A percentile compares a stretch with the other conserved stretches of the same genome.
phyloP scores from a whole-genome alignment of 1,140 invertebrate species.

The Drosophila sturtevanti region DNA sequence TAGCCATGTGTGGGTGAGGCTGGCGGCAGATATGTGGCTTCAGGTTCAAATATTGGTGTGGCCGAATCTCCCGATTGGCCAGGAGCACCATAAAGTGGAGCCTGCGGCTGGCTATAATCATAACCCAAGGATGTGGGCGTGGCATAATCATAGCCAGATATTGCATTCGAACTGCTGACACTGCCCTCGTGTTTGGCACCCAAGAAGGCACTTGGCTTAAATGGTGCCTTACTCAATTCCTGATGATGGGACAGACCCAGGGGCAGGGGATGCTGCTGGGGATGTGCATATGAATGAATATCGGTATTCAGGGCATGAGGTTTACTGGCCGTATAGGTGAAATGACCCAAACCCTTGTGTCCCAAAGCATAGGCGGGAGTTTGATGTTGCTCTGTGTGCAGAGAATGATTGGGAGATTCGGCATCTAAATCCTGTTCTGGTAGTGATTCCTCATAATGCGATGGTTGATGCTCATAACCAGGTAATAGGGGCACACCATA shows the following conservation, averaged over 20 bases:
- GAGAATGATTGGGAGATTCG: not conserved
- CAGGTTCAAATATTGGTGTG: conserved; percentile 69
- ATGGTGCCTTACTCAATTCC: conserved; percentile 61
- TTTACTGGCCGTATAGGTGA: conserved; percentile 68
- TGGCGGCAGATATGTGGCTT: conserved; percentile 63
- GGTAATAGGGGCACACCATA: conserved; percentile 59
- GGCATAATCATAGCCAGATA: conserved; percentile 61
- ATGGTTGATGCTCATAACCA: conserved; percentile 57
- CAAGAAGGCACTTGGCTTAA: conserved; percentile 75
- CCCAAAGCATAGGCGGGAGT: conserved; percentile 66
- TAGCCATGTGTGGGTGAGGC: conserved; percentile 59
- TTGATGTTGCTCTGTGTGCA: conserved; percentile 34
- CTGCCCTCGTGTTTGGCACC: conserved; percentile 63
- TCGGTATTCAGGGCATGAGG: conserved; percentile 68
- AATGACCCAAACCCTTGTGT: conserved; percentile 77
- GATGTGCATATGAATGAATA: conserved; percentile 10
- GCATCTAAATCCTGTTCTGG: conserved; percentile 21
- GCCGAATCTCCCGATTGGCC: conserved; percentile 66
- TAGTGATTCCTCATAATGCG: conserved; percentile 33
- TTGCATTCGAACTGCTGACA: conserved; percentile 12
- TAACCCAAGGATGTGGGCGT: conserved; percentile 65
- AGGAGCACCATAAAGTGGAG: conserved; percentile 58
- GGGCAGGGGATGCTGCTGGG: conserved; percentile 10
- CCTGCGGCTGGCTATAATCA: conserved; percentile 51
- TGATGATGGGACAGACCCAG: conserved; percentile 1